Percentiles rank a stretch among this genome's conserved stretches.
phyloP scores from a whole-genome alignment of 2,888 invertebrate species.

The Punctoribates punctum region DNA sequence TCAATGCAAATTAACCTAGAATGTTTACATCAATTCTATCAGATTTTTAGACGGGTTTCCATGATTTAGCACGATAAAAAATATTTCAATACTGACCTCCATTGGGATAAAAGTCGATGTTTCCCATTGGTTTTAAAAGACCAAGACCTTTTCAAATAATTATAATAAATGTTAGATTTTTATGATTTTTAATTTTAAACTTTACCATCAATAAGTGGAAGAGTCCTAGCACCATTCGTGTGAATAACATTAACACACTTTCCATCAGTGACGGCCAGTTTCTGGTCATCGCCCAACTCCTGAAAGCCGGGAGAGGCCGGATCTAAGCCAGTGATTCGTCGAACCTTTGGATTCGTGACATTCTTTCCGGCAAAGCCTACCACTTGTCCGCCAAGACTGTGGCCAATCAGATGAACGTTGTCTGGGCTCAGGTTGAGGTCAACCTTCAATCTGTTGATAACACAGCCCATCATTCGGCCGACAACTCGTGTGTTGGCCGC shows the following conservation, averaged over 20 bases:
- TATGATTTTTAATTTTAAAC: too few species aligned
- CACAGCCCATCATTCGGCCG: neutral
- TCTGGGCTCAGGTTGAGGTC: neutral
- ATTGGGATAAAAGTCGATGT: neutral
- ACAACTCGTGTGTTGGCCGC: neutral
- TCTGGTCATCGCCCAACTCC: neutral
- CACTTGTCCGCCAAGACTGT: neutral
- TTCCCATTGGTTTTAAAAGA: neutral
- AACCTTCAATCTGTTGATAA: neutral
- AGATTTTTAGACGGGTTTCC: too few species aligned
- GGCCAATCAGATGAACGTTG: neutral
- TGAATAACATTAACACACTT: neutral
- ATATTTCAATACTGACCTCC: neutral
- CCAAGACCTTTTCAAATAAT: neutral
- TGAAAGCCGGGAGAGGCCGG: neutral
- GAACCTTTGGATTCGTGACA: neutral
- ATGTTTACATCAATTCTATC: too few species aligned
- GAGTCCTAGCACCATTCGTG: conserved; percentile 12
- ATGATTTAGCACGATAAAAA: too few species aligned
- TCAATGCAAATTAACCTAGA: too few species aligned
- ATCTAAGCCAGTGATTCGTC: neutral
- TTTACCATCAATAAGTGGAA: too few species aligned
- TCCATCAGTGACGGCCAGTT: neutral
- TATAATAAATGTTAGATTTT: too few species aligned
- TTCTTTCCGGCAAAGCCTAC: neutral